These are phyloP conservation scores for Pelobates fuscus DNA, from an alignment of 2,113 vertebrate species.

Conservation along the genomic window DNA sequence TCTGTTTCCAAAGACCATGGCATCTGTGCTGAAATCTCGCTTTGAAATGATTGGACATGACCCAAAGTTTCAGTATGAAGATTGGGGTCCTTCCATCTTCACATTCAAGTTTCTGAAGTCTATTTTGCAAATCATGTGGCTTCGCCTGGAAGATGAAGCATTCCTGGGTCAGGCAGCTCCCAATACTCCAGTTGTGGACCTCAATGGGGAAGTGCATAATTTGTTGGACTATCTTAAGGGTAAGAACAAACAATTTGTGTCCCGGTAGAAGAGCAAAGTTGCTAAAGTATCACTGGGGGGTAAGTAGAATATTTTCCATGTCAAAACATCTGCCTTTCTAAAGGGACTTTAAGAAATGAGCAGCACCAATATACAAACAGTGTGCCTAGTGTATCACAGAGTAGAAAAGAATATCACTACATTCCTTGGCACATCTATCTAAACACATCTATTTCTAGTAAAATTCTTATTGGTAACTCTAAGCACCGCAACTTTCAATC, in stretches of 20 bases:
- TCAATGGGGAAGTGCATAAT: constrained; percentile 57
- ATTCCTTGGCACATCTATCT: too few relatives aligned
- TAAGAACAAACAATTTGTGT: constrained; percentile 52
- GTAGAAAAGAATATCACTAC: too few relatives aligned
- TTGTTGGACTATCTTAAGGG: constrained; percentile 76
- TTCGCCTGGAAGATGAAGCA: constrained; percentile 75
- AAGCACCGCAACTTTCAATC: too few relatives aligned
- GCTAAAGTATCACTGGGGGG: too few relatives aligned
- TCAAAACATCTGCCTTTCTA: too few relatives aligned
- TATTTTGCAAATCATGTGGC: constrained; percentile 68
- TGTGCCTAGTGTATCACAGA: too few relatives aligned
- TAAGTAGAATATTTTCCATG: neutral
- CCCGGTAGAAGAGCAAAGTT: too few relatives aligned
- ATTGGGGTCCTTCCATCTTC: constrained; percentile 81
- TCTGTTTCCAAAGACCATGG: constrained; percentile 72
- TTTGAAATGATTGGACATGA: constrained; percentile 72
- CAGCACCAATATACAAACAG: too few relatives aligned
- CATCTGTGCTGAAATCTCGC: constrained; percentile 67
- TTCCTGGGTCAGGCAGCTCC: constrained; percentile 72
- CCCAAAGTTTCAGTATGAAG: constrained; percentile 78
- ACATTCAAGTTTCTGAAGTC: constrained; percentile 69
- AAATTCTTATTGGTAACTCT: too few relatives aligned
- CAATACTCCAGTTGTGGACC: constrained; percentile 71
- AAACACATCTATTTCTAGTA: too few relatives aligned
- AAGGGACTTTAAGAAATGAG: too few relatives aligned